Conservation (phyloP, 2,797 vertebrate genomes). For the Phataginus tetradactyla region DNA sequence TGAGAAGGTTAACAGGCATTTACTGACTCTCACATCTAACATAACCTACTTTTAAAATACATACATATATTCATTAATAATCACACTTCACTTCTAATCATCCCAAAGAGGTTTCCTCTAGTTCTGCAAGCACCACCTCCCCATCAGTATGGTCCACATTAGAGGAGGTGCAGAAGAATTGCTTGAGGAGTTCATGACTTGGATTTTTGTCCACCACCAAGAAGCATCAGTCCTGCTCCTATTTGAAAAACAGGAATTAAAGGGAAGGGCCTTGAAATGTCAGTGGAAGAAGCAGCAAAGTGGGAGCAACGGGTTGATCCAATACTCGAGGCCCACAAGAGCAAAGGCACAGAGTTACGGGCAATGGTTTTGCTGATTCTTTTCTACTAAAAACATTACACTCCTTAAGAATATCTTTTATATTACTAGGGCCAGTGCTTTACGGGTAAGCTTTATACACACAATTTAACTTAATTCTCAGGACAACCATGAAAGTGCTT, state of each 20-base stretch:
- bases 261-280: not conserved
- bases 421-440: not conserved
- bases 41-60: conserved; percentile 72
- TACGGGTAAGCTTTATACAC: not conserved
- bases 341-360: not conserved
- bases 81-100: conserved; percentile 60
- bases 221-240: not conserved
- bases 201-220: not conserved
- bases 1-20: conserved; percentile 74
- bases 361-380: not conserved
- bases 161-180: not conserved
- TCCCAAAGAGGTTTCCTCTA: conserved; percentile 38
- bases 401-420: not conserved
- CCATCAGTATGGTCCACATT: not conserved
- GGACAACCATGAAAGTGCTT: not conserved
- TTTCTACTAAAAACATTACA: not conserved
- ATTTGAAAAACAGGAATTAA: not conserved
- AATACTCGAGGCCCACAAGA: not conserved
- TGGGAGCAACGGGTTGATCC: not conserved
- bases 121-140: not conserved
- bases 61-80: conserved; percentile 77
- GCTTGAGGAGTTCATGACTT: not conserved
- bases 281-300: not conserved
- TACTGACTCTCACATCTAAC: conserved; percentile 78
- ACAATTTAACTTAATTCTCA: conserved; percentile 21